A percentile compares a stretch with the other conserved stretches of the same genome.
phyloP scores from a whole-genome alignment of 2,113 vertebrate genomes.

The Elephantulus edwardii region DNA sequence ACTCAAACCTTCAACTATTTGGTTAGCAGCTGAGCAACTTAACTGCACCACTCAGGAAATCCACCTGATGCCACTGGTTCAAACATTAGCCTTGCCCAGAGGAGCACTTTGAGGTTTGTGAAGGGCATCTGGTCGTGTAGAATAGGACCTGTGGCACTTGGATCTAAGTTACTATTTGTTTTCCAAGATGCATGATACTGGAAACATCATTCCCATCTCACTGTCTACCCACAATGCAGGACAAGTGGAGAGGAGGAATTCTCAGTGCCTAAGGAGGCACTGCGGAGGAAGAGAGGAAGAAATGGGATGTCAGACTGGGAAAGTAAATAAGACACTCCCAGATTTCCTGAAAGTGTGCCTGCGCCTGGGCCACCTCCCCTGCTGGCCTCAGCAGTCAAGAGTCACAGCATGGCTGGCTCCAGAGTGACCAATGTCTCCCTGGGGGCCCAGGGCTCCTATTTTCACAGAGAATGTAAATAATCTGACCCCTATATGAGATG shows the following conservation, averaged over 20 bases:
- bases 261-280: background rate
- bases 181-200: fast-evolving
- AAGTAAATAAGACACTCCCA: too few species aligned
- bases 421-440: fast-evolving
- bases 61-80: fast-evolving
- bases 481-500: too few species aligned
- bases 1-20: background rate
- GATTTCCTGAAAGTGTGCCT: background rate
- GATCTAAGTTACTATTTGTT: background rate
- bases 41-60: background rate
- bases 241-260: fast-evolving
- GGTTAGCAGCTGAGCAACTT: background rate
- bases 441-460: fast-evolving
- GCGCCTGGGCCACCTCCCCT: fast-evolving
- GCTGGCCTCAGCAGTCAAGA: background rate
- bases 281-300: background rate
- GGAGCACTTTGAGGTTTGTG: fast-evolving
- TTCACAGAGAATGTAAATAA: background rate
- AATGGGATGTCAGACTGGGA: background rate
- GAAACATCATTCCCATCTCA: fast-evolving
- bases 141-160: background rate
- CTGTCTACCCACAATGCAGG: fast-evolving
- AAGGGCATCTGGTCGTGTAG: too few species aligned
- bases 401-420: too few species aligned
- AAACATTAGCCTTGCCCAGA: background rate